Evolutionary conservation across 2,888 invertebrate genomes (phyloP).

Genomic region (Euphydryas editha): DNA sequence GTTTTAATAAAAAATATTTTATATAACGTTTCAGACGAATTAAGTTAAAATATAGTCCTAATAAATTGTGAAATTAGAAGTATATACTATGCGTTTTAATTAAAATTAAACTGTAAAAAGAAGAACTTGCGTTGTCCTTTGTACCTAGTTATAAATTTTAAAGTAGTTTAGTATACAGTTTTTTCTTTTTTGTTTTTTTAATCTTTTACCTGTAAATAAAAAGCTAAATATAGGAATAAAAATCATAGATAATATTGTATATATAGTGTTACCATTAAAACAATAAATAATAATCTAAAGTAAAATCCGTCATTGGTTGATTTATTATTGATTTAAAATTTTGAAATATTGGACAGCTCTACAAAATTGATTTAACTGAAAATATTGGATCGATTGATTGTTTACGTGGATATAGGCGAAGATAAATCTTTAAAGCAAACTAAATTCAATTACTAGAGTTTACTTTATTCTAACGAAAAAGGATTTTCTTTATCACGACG

Average conservation of each 20-base stretch:
- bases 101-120: too few relatives aligned
- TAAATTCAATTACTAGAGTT: constrained; percentile 79
- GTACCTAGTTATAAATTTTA: too few relatives aligned
- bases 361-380: constrained; percentile 56
- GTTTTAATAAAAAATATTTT: not conserved
- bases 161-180: too few relatives aligned
- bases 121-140: too few relatives aligned
- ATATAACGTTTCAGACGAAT: not conserved
- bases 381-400: constrained; percentile 59
- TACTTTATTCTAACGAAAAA: constrained; percentile 74
- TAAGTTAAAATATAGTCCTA: too few relatives aligned
- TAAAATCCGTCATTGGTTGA: not conserved
- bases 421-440: constrained; percentile 79
- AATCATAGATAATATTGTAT: too few relatives aligned
- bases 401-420: constrained; percentile 58
- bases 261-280: too few relatives aligned
- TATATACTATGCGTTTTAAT: too few relatives aligned
- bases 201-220: too few relatives aligned
- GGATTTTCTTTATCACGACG: constrained; percentile 65
- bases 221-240: too few relatives aligned
- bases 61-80: too few relatives aligned
- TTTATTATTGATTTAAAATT: constrained; percentile 10
- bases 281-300: not conserved
- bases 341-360: constrained; percentile 18
- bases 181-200: too few relatives aligned